Evolutionary conservation across 2,113 vertebrate genomes (phyloP), one percentile per base, ranked within the genome.

Genomic region (Electrona antarctica): DNA sequence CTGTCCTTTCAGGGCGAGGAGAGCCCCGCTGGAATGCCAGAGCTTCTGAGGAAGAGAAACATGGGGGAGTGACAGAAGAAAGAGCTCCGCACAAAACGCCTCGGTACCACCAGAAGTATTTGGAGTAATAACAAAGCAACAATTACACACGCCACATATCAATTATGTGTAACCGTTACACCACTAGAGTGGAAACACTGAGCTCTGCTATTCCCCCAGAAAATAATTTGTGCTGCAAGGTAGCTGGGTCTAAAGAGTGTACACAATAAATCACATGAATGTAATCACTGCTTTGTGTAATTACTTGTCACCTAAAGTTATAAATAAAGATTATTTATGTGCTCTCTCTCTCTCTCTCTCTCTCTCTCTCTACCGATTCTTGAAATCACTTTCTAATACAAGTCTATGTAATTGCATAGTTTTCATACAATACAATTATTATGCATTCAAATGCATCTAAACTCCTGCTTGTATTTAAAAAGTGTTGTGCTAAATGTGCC

Each of bases 101-200:
- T 60, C 54, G 14, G 66, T 72, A 85, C 65, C 77, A 68, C 77
- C 60, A 84, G 68, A 74, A 78, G 81, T 76, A 83, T 86, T 87
- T 88, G 67, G 67, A 87, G 69, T 69, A 83, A 87, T 70, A 87
- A 86, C 78, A 90, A 84, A 72, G 85, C 76, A 89, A 88, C 82
- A 84, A 80, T 85, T 84, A 82, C 64, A 87, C 82, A 86, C 33
- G 73, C 70, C 65, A 76, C 71, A 82, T 84, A 82, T 86, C 83
- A 87, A 86, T 88, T 80, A 85, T 64, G 14, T 74, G 54, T 69
- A 85, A 85, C 79, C 62, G 75, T 71, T 82, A 72, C 65, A 83
- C 79, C 69, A 77, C 83, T 48, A 74, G 70, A 77, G 64, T 56
- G 59, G 77, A 80, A 59, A 68, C 68, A 66, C 54, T 63, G 62